Conservation (phyloP, 2,888 invertebrate species). For the Euzophera pinguis region DNA sequence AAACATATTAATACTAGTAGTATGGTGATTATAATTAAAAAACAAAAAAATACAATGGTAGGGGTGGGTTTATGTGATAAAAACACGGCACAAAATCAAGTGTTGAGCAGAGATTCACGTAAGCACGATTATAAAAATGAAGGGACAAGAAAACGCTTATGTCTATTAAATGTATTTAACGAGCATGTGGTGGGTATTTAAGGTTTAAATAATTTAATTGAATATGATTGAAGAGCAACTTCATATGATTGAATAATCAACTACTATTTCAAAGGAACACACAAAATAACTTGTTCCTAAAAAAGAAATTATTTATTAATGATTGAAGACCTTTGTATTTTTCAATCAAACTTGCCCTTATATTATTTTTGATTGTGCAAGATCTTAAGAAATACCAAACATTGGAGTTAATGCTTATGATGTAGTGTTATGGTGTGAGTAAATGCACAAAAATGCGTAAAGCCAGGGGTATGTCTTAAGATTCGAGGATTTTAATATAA, state of each 20-base stretch:
- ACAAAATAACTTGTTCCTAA: too few relatives aligned
- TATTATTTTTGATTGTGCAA: not conserved
- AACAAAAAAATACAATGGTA: constrained; percentile 35
- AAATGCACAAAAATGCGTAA: constrained; percentile 36
- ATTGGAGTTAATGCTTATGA: not conserved
- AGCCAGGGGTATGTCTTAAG: constrained; percentile 26
- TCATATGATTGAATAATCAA: too few relatives aligned
- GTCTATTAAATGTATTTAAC: not conserved
- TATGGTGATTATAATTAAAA: constrained; percentile 29
- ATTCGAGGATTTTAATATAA: constrained; percentile 45
- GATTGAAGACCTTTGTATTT: too few relatives aligned
- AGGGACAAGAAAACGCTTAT: not conserved
- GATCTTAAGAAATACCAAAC: not conserved
- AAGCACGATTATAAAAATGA: constrained; percentile 16
- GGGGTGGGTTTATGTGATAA: constrained; percentile 70
- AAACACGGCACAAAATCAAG: constrained; percentile 28
- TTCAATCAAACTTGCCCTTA: not conserved
- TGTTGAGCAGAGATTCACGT: constrained; percentile 64
- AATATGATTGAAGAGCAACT: not conserved
- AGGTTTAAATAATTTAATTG: not conserved
- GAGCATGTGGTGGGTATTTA: not conserved
- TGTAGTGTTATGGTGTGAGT: constrained; percentile 26
- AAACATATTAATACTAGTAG: constrained; percentile 31
- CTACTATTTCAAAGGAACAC: too few relatives aligned
- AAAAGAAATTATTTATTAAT: too few relatives aligned